These are phyloP conservation scores for Strongylocentrotus purpuratus DNA, from an alignment of 35 echinoderm and acorn worm genomes.

Conservation along the genomic window DNA sequence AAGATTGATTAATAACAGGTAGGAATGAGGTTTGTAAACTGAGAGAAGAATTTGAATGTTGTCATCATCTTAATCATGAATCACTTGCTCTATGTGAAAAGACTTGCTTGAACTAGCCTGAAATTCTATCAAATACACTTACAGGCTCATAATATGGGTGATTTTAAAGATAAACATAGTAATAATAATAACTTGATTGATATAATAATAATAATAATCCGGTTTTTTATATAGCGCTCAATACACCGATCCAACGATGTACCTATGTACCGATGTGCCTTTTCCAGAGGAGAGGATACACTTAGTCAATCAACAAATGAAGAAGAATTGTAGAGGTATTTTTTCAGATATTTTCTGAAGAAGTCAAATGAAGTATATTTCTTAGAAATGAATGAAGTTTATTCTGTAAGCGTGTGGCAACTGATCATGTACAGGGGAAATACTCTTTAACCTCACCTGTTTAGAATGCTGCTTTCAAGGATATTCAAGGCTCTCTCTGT, in stretches of 20 bases:
- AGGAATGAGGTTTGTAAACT: background rate
- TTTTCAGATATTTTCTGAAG: background rate
- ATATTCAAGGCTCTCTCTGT: slow-evolving; percentile 58
- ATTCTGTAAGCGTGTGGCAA: background rate
- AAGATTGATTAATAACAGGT: background rate
- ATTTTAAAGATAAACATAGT: no score
- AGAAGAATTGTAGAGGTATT: background rate
- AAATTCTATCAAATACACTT: no score
- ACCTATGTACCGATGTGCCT: no score
- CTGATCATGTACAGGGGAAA: background rate
- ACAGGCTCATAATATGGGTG: no score
- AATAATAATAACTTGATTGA: background rate
- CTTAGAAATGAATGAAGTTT: background rate
- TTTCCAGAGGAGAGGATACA: no score
- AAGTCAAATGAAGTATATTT: no score
- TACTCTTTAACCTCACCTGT: slow-evolving; percentile 45
- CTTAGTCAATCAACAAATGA: no score
- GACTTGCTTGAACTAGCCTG: no score
- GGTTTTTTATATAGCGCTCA: no score
- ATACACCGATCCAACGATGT: no score
- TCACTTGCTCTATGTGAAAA: no score
- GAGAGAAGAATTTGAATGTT: background rate
- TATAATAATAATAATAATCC: no score
- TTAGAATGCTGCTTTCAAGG: slow-evolving; percentile 59
- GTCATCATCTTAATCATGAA: background rate